Evolutionary conservation across 2,113 vertebrate species (phyloP), one percentile per base, ranked within the genome.

Genomic region (Notarius quadriscutis): DNA sequence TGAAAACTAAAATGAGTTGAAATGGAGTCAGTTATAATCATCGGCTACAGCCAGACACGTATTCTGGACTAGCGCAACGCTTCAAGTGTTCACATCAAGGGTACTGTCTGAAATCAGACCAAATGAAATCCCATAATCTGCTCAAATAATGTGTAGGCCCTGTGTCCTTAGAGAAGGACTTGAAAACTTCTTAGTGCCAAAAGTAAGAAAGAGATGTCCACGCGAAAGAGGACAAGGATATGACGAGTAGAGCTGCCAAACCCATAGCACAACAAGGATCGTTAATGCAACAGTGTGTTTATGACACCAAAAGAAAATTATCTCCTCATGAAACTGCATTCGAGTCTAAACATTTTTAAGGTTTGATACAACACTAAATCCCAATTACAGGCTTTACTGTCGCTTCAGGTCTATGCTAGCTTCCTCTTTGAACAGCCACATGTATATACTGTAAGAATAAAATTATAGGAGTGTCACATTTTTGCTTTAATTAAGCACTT

Each of bases 201-300:
- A 84, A 67, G 25, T 48, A 22, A 67, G 69, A 86, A 86, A 65
- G 30, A 86, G 30, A 18, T 51, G 27, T 86, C 63, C 53, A 7
- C 41, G 50, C n/a, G 22, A 77, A 4, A 51, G 5, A 77, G 48
- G 48, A 25, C 11, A 53, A n/a, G 22, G 48, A n/a, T 51, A 53
- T n/a, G 48, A n/a, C 5, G 12, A 25, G 72, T 51, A 53, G 22
- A 89, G 91, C 86, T 89, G 91, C 86, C 78, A 92, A 90, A 90
- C 91, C 53, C 63, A 72, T 50, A 80, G 18, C 12, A 27, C 20
- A 72, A 14, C 27, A 48, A 58, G 53, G 50, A 80, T 81, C 81
- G 41, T 69, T 34, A 69, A 34, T 50, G 53, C 2, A 72, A 69
- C 10, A 58, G 20, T 81, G 63, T 86, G 63, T 81, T 81, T 71